Base-by-base conservation (phyloP, 2,113 vertebrate species). In the Natator depressus region DNA sequence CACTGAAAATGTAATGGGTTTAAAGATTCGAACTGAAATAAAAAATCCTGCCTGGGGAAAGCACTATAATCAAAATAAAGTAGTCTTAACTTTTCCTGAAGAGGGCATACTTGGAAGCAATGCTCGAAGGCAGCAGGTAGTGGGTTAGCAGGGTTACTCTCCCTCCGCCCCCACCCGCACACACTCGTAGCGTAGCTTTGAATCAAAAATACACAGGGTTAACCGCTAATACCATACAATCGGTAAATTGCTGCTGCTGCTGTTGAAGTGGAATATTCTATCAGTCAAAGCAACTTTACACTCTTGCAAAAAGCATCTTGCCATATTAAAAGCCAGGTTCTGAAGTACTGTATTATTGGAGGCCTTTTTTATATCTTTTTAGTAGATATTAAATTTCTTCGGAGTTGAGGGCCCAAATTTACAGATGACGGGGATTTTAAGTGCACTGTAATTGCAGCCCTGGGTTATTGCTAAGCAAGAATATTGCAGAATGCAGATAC, bases 11-110 rank as follows among this genome's bases (percentile, higher is more conserved):
- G 97, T 97, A 97, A 98, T 95, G 97, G 53, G 97, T 96, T 98
- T 98, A 97, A 97, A 97, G 98, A 98, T 97, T 98, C 98, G 94
- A 97, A 97, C 79, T 31, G 97, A 98, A 98, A 98, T 98, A 98
- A 98, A 98, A 98, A 98, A 96, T 91, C 90, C 98, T 97, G 98
- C 98, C 98, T 57, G 95, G 55, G 98, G 98, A 98, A 98, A 98
- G 94, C 92, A 93, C 89, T 97, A 25, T 97, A 96, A 97, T 98
- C 93, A 98, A 95, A 98, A 93, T 95, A 96, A 98, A 97, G 96
- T 93, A 96, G 94, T 97, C 96, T 96, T 93, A 84, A 93, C 90
- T 97, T 97, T 94, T 95, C 90, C 89, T 69, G 89, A 84, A 49
- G 92, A 89, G 82, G 91, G 95, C 54, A 4, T 91, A 95, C 93